Evolutionary conservation across 1,140 invertebrate species (phyloP).

Genomic region (Pogonus chalceus): DNA sequence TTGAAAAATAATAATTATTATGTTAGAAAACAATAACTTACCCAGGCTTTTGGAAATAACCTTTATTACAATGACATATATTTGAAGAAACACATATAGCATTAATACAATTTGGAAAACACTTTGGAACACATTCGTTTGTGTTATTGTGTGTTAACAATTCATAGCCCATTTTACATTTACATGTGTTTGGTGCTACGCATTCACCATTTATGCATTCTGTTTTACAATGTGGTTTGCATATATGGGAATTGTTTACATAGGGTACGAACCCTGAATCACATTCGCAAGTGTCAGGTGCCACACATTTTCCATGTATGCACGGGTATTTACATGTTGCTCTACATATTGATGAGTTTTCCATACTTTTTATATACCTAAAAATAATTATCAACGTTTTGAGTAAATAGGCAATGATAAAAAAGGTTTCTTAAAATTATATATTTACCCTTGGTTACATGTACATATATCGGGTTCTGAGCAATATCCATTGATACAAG

Average conservation of each 20-base stretch:
- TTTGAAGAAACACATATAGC: too few relatives aligned
- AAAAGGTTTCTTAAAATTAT: constrained; percentile 8
- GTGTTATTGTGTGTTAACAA: neutral
- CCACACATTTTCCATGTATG: constrained; percentile 35
- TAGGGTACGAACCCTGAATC: constrained; percentile 17
- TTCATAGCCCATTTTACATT: constrained; percentile 18
- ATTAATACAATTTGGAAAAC: too few relatives aligned
- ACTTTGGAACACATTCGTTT: too few relatives aligned
- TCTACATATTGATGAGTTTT: constrained; percentile 27
- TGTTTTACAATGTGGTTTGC: constrained; percentile 13
- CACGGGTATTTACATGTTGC: constrained; percentile 37
- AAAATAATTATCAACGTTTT: constrained; percentile 37
- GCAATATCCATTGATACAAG: constrained; percentile 39
- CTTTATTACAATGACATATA: too few relatives aligned
- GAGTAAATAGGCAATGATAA: constrained; percentile 39
- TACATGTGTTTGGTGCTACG: constrained; percentile 17
- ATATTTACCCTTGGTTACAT: constrained; percentile 39
- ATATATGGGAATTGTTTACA: constrained; percentile 9
- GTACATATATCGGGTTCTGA: constrained; percentile 37
- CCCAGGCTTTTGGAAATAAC: too few relatives aligned
- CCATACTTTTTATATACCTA: constrained; percentile 33
- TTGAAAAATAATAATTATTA: too few relatives aligned
- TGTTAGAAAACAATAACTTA: too few relatives aligned
- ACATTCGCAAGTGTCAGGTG: constrained; percentile 28
- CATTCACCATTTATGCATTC: constrained; percentile 17